Percentiles rank a stretch among this genome's conserved stretches.
Conservation (phyloP, 2,797 vertebrate species). For the Toxotes lorentzi region DNA sequence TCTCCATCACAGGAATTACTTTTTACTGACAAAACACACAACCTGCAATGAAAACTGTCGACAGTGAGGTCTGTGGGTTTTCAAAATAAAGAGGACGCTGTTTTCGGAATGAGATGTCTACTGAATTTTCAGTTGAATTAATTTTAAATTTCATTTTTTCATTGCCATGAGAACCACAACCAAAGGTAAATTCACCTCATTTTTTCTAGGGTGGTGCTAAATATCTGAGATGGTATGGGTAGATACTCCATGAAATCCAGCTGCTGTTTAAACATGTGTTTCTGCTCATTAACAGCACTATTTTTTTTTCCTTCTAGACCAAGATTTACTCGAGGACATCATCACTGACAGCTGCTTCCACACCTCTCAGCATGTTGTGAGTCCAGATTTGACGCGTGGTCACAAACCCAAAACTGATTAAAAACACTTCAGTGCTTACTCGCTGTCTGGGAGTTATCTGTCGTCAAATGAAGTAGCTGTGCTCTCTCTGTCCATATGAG, state of each 20-base stretch:
- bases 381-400: conserved; percentile 61
- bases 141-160: neutral
- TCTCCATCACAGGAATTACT: neutral
- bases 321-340: conserved; percentile 91
- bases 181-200: neutral
- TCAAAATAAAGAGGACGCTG: no score
- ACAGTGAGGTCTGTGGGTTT: no score
- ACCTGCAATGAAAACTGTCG: no score
- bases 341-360: conserved; percentile 89
- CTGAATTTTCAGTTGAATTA: neutral
- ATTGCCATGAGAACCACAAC: neutral
- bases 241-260: neutral
- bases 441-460: conserved; percentile 30
- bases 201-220: no score
- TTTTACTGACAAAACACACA: no score
- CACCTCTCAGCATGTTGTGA: conserved; percentile 89
- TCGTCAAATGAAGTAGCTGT: conserved; percentile 24
- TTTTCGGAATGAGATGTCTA: no score
- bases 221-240: neutral
- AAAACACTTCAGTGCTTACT: conserved; percentile 13
- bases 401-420: conserved; percentile 28
- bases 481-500: conserved; percentile 12
- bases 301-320: conserved; percentile 82
- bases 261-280: neutral
- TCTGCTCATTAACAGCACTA: conserved; percentile 12